Percentiles rank a stretch among this genome's conserved stretches.
phyloP scores from a whole-genome alignment of 2,888 invertebrate species.

The Aspidiotus rigidus region DNA sequence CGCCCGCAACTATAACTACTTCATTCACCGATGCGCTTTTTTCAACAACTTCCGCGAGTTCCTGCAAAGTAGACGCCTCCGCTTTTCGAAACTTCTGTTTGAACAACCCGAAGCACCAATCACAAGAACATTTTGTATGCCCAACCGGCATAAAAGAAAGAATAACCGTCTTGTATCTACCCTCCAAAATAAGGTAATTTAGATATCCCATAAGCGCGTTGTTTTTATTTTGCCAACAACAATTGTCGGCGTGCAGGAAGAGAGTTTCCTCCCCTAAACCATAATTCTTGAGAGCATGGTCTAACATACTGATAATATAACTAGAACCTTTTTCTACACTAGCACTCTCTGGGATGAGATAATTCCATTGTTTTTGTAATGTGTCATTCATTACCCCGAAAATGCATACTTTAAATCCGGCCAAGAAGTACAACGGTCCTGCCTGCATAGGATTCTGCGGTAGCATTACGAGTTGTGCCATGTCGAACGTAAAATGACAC shows the following conservation, averaged over 20 bases:
- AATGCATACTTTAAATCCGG: conserved; percentile 35
- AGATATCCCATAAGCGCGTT: not conserved
- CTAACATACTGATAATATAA: conserved; percentile 27
- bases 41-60: not conserved
- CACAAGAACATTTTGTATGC: not conserved
- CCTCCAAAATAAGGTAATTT: not conserved
- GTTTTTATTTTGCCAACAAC: conserved; percentile 36
- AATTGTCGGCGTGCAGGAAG: conserved; percentile 35
- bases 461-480: conserved; percentile 35
- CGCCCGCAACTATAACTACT: not conserved
- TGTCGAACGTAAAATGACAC: conserved; percentile 26
- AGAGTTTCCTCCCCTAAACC: conserved; percentile 27
- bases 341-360: conserved; percentile 34
- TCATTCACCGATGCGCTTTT: not conserved
- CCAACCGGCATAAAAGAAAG: not conserved
- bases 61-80: not conserved
- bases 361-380: conserved; percentile 31
- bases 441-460: conserved; percentile 35
- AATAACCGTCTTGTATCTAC: not conserved
- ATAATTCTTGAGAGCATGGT: conserved; percentile 11
- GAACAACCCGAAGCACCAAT: not conserved
- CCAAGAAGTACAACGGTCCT: conserved; percentile 35
- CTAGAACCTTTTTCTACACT: conserved; percentile 27
- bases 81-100: not conserved
- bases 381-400: conserved; percentile 36